Base-by-base conservation (phyloP, 2,888 invertebrate genomes). In the Pherbina coryleti region DNA sequence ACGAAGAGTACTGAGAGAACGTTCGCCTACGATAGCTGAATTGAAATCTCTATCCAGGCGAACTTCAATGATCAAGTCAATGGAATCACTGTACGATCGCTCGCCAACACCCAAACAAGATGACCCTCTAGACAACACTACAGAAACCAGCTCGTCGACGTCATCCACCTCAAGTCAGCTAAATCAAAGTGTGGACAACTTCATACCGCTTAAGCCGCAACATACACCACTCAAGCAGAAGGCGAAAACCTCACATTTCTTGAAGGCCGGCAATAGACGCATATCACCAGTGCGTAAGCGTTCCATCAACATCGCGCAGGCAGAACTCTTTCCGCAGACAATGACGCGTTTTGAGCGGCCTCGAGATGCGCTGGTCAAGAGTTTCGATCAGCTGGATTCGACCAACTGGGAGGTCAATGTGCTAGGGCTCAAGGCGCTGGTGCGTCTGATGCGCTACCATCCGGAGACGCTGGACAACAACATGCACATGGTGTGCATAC, bases 401-500 rank as follows among this genome's bases (percentile, higher is more conserved):
- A 91, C 92, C 79, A 95, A 95, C 85, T 96, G 96, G 97, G 96
- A 96, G 88, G 91, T 92, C 5, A 94, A 94, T 57, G 92, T 96
- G 83, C 92, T 93, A 78, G 95, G 95, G 0, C 90, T 97, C 31
- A 92, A 93, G 73, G 92, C 92, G 75, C 90, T 95, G 75, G 93
- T 94, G 49, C 91, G 94, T 53, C 89, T 97, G 28, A 93, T 94
- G 1, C 91, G 92, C 62, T 93, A 95, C 83, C 92, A 94, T 82
- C 91, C 93, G 0, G 94, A 93, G 28, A 88, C 91, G 19, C 83
- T 94, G 57, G 92, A 93, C 74, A 85, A 91, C 1, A 93, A 95
- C 80, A 92, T 95, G 79, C 94, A 94, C 67, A 92, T 93, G 31
- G 91, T 93, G 31, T 94, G 93, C 88, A 91, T 94, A n/a, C 91